Conservation (phyloP, 2,888 invertebrate species). For the Crioceris asparagi region DNA sequence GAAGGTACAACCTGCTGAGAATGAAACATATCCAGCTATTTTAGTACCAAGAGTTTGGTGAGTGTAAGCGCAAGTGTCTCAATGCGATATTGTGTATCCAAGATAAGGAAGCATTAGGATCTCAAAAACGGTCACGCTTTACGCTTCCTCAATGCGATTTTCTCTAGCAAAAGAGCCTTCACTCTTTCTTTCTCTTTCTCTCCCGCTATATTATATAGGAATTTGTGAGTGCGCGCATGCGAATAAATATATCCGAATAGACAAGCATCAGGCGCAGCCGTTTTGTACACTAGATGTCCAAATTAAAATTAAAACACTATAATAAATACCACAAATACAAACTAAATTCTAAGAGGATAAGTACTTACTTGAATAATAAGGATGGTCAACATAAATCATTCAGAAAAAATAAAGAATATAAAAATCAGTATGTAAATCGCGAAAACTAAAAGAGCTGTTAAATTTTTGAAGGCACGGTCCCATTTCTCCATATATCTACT, state of each 20-base stretch:
- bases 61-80: slow-evolving; percentile 32
- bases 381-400: not conserved
- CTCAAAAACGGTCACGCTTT: too few species aligned
- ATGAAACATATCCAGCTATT: slow-evolving; percentile 88
- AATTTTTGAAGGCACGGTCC: not conserved
- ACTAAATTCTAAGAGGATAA: too few species aligned
- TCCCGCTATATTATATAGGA: too few species aligned
- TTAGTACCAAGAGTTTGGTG: slow-evolving; percentile 94
- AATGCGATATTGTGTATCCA: too few species aligned
- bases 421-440: not conserved
- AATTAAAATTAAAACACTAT: too few species aligned
- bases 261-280: too few species aligned
- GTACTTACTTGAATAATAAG: not conserved
- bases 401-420: slow-evolving; percentile 1
- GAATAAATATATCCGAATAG: too few species aligned
- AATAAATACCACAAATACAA: too few species aligned
- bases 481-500: too few species aligned
- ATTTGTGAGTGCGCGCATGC: too few species aligned
- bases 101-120: too few species aligned
- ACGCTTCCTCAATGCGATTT: not conserved
- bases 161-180: not conserved
- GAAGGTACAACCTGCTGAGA: slow-evolving; percentile 75
- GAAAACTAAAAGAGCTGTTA: not conserved
- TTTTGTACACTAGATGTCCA: too few species aligned
- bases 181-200: not conserved